A percentile compares a stretch with the other conserved stretches of the same genome.
These are phyloP conservation scores for Chondrosia reniformis DNA, from an alignment of 37 sponge, comb jelly and placozoan genomes.

Conservation along the genomic window DNA sequence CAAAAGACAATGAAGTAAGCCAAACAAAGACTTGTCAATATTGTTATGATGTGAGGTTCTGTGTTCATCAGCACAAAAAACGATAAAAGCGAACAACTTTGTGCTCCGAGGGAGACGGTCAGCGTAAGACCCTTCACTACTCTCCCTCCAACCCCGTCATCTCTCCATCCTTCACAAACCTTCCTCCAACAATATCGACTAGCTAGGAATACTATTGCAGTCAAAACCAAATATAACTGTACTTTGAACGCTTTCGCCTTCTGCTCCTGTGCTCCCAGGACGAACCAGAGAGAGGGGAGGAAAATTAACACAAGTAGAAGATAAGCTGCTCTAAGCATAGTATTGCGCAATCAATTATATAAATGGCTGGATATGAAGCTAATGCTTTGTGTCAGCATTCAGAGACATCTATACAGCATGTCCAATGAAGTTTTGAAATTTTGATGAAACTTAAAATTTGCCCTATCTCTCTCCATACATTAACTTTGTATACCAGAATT, in stretches of 20 bases:
- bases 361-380: too few relatives aligned
- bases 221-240: not conserved
- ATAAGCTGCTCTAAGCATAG: too few relatives aligned
- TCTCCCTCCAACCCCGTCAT: not conserved
- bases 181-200: constrained; percentile 15
- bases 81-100: not conserved
- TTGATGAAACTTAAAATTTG: too few relatives aligned
- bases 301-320: too few relatives aligned
- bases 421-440: too few relatives aligned
- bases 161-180: not conserved
- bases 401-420: too few relatives aligned
- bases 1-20: not conserved
- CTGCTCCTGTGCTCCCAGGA: too few relatives aligned
- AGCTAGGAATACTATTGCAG: not conserved
- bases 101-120: not conserved
- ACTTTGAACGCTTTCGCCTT: not conserved
- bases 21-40: not conserved
- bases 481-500: too few relatives aligned
- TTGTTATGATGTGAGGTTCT: not conserved
- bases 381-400: too few relatives aligned
- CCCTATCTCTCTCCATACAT: too few relatives aligned
- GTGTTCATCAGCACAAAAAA: not conserved
- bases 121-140: not conserved
- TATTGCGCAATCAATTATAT: too few relatives aligned
- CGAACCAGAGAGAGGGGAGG: too few relatives aligned